Evolutionary conservation across 2,797 vertebrate species (phyloP), one percentile per base, ranked within the genome.

Genomic region (Holocentrus rufus): DNA sequence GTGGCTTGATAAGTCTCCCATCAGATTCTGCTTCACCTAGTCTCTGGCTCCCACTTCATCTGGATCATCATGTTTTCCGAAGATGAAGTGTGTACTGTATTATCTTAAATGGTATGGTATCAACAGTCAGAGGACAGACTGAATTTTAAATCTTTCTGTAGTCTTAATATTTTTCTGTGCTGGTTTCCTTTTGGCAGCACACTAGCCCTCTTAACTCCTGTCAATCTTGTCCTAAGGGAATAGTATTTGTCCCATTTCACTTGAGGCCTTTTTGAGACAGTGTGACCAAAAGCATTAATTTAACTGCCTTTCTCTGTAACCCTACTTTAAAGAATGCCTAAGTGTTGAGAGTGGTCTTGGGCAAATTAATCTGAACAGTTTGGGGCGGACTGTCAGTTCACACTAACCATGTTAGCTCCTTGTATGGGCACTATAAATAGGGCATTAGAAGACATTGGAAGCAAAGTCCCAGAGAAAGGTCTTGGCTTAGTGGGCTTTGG

Each of bases 361-460:
- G 71, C 77, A 87, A 87, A 88, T 91, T 46, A 68, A 77, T 64
- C 73, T 64, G 69, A 90, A 79, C 76, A 87, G 84, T 90, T 91
- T 36, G 50, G 82, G 91, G 89, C 84, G 86, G 86, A 70, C 86
- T 91, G 90, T 91, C 90, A 90, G 87, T 77, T 86, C 70, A 68
- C 69, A 53, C 61, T 93, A 94, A 94, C 89, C 63, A 68, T 53
- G 88, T 94, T 93, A 93, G 87, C 65, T 62, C 78, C 69, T 59
- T 54, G 71, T 78, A 64, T 79, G 83, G 76, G 70, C 81, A 69
- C 85, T 94, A 94, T 95, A 95, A 93, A 94, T 92, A 85, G 81
- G 78, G 64, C 78, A 71, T 76, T 70, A 67, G 80, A 57, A 79
- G 85, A 62, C 87, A 74, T 39, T 69, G 76, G 79, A 72, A 71